These are phyloP conservation scores for Incurvaria masculella DNA, from an alignment of 2,888 invertebrate genomes.

Conservation along the genomic window DNA sequence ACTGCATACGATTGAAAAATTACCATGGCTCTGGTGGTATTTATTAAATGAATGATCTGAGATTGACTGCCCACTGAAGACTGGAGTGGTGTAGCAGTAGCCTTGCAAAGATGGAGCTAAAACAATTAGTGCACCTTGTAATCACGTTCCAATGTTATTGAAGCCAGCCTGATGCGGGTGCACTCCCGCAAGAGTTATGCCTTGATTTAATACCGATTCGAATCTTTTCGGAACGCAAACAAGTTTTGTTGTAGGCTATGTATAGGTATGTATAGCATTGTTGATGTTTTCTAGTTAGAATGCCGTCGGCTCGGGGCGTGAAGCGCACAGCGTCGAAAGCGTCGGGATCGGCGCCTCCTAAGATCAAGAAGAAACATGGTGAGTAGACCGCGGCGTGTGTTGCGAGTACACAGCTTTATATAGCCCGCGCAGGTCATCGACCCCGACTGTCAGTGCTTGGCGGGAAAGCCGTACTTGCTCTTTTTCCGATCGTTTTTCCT, in stretches of 20 bases:
- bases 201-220: too few relatives aligned
- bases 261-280: neutral
- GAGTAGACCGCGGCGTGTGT: conserved; percentile 11
- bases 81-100: neutral
- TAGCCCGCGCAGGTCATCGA: neutral
- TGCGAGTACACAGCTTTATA: neutral
- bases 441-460: neutral
- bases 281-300: conserved; percentile 39
- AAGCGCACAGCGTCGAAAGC: conserved; percentile 50
- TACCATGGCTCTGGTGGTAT: too few relatives aligned
- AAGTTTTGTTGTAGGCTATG: neutral
- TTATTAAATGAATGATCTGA: neutral
- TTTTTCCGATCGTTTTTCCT: too few relatives aligned
- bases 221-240: neutral
- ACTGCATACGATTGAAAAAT: neutral
- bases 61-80: neutral
- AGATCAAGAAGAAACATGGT: conserved; percentile 49
- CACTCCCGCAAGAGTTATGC: neutral
- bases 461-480: neutral
- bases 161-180: neutral
- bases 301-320: conserved; percentile 53
- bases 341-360: conserved; percentile 32
- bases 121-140: neutral
- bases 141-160: too few relatives aligned
- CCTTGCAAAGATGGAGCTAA: neutral